Evolutionary conservation across 2,888 invertebrate genomes (phyloP).

Genomic region (Leucophora obtusa): DNA sequence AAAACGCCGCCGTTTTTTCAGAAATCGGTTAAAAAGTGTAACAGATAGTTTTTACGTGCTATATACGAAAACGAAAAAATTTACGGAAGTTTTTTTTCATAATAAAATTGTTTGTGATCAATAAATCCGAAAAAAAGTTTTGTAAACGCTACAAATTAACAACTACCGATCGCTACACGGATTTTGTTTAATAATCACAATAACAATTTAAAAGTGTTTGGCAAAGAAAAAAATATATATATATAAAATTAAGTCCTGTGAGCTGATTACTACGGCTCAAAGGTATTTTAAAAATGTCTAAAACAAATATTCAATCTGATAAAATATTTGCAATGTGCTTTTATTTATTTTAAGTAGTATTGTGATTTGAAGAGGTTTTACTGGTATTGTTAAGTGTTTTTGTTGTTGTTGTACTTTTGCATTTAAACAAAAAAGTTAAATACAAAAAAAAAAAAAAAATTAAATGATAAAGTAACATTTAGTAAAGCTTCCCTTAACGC

Average conservation of each 20-base stretch:
- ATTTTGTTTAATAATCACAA: conserved; percentile 3
- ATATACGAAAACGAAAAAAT: conserved; percentile 33
- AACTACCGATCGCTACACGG: conserved; percentile 33
- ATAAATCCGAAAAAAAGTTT: conserved; percentile 15
- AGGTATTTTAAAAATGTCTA: conserved; percentile 46
- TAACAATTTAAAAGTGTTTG: not conserved
- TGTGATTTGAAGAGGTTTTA: conserved; percentile 18
- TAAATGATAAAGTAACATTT: not conserved
- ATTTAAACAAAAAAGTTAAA: not conserved
- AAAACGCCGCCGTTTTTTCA: conserved; percentile 39
- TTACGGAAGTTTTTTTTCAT: conserved; percentile 56
- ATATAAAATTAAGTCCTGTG: conserved; percentile 40
- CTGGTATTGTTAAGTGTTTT: conserved; percentile 15
- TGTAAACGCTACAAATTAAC: conserved; percentile 23
- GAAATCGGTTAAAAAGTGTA: conserved; percentile 30
- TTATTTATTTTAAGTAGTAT: conserved; percentile 3
- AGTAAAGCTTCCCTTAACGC: conserved; percentile 49
- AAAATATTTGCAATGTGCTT: not conserved
- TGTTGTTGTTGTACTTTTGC: not conserved
- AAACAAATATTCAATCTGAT: not conserved
- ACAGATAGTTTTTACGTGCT: conserved; percentile 44
- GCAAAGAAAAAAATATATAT: conserved; percentile 6
- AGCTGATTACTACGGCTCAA: conserved; percentile 37
- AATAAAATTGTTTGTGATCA: conserved; percentile 40
- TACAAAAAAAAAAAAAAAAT: not conserved